phyloP scores from a whole-genome alignment of 2,888 invertebrate species.

The Ashinkailepas kermadecensis region DNA sequence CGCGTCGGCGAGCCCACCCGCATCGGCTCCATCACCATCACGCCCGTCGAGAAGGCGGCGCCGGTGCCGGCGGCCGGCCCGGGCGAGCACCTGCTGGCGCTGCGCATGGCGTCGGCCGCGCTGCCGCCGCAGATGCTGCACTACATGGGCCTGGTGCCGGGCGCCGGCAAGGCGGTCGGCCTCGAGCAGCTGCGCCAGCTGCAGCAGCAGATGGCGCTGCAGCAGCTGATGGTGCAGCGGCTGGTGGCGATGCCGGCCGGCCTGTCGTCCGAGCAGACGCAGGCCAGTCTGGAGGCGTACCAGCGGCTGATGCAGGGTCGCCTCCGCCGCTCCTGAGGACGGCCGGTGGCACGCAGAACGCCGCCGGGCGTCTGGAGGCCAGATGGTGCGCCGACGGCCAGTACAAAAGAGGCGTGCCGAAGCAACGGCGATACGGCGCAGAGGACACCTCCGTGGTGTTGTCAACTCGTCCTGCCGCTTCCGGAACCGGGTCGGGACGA shows the following conservation, averaged over 20 bases:
- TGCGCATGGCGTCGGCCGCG: not conserved
- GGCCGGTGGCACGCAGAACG: not conserved
- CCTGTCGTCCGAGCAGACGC: not conserved
- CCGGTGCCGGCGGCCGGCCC: not conserved
- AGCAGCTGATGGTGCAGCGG: not conserved
- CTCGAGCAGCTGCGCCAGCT: not conserved
- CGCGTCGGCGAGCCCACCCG: not conserved
- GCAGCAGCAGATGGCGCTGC: constrained; percentile 15
- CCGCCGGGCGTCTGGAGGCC: not conserved
- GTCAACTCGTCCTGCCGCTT: not conserved
- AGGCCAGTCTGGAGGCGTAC: constrained; percentile 3
- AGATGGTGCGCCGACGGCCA: not conserved
- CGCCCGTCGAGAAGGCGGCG: constrained; percentile 7
- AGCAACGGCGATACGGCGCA: not conserved
- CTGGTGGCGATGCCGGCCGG: not conserved
- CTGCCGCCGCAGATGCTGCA: constrained; percentile 7
- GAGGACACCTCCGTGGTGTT: not conserved
- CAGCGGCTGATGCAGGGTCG: not conserved
- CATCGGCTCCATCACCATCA: constrained; percentile 20
- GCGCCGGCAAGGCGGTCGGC: not conserved
- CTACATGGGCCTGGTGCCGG: not conserved
- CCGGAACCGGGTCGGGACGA: too few relatives aligned
- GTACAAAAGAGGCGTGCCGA: not conserved
- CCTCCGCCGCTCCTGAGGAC: not conserved
- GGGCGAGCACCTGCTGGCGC: not conserved